phyloP scores from a whole-genome alignment of 2,113 vertebrate genomes.

The Leuciscus idus region DNA sequence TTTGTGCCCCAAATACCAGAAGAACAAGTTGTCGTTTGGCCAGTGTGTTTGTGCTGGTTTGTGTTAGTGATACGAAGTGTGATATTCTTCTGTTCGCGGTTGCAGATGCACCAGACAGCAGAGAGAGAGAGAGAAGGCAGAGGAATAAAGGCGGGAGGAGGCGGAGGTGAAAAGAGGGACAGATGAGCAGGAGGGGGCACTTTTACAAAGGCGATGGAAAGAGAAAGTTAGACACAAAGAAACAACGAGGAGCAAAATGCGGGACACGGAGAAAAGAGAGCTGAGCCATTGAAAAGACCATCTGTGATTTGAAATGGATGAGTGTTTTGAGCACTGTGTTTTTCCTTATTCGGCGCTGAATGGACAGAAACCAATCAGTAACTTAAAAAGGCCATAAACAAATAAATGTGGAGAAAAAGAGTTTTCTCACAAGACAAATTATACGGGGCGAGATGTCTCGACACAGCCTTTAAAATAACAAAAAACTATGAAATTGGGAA shows the following conservation, averaged over 20 bases:
- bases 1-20: background rate
- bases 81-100: slow-evolving; percentile 7
- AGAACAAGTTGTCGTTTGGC: background rate
- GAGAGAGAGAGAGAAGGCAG: slow-evolving; percentile 40
- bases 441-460: slow-evolving; percentile 72
- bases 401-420: slow-evolving; percentile 67
- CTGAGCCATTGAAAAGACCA: slow-evolving; percentile 79
- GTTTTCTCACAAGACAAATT: slow-evolving; percentile 72
- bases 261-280: slow-evolving; percentile 69
- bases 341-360: slow-evolving; percentile 61
- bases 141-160: slow-evolving; percentile 53
- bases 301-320: slow-evolving; percentile 83
- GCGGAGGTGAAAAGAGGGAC: slow-evolving; percentile 69
- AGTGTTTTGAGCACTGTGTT: slow-evolving; percentile 71
- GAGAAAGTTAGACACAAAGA: slow-evolving; percentile 76
- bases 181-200: slow-evolving; percentile 76
- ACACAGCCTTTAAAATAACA: slow-evolving; percentile 77
- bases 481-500: slow-evolving; percentile 72
- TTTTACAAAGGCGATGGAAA: slow-evolving; percentile 73
- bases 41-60: background rate
- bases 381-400: slow-evolving; percentile 72
- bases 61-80: background rate
- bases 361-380: slow-evolving; percentile 66
- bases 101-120: slow-evolving; percentile 30
- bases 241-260: slow-evolving; percentile 76